phyloP scores from a whole-genome alignment of 2,113 vertebrate species.

The Ictalurus furcatus region DNA sequence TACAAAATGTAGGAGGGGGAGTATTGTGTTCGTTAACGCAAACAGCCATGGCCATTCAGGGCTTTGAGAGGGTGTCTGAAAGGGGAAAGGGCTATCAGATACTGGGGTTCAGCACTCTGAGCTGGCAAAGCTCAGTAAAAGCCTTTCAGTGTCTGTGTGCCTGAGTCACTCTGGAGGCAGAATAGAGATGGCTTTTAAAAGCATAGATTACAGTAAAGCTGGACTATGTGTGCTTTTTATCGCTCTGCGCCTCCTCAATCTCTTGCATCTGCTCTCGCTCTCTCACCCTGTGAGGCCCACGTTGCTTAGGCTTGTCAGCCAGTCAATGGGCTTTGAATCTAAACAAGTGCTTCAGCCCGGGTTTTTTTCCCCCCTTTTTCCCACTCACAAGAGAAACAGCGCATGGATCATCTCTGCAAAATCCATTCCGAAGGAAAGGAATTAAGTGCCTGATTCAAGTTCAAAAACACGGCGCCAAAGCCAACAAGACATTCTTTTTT shows the following conservation, averaged over 20 bases:
- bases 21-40: slow-evolving; percentile 49
- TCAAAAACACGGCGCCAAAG: slow-evolving; percentile 23
- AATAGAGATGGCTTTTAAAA: slow-evolving; percentile 68
- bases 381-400: slow-evolving; percentile 56
- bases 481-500: slow-evolving; percentile 28
- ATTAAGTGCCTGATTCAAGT: slow-evolving; percentile 36
- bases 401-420: slow-evolving; percentile 41
- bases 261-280: slow-evolving; percentile 54
- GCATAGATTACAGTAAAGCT: slow-evolving; percentile 65
- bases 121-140: slow-evolving; percentile 63
- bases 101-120: slow-evolving; percentile 60
- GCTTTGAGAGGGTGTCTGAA: slow-evolving; percentile 64
- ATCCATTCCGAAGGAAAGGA: slow-evolving; percentile 44
- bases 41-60: slow-evolving; percentile 59
- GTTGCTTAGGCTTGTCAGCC: slow-evolving; percentile 63
- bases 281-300: slow-evolving; percentile 55
- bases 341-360: slow-evolving; percentile 56
- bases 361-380: slow-evolving; percentile 46
- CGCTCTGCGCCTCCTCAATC: slow-evolving; percentile 60
- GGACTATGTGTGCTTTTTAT: slow-evolving; percentile 64
- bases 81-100: slow-evolving; percentile 78
- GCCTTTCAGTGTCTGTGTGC: slow-evolving; percentile 53
- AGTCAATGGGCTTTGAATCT: slow-evolving; percentile 69
- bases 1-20: slow-evolving; percentile 35
- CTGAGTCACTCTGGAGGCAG: slow-evolving; percentile 59